phyloP scores from a whole-genome alignment of 1,140 invertebrate genomes.

The Scaptomyza montana region DNA sequence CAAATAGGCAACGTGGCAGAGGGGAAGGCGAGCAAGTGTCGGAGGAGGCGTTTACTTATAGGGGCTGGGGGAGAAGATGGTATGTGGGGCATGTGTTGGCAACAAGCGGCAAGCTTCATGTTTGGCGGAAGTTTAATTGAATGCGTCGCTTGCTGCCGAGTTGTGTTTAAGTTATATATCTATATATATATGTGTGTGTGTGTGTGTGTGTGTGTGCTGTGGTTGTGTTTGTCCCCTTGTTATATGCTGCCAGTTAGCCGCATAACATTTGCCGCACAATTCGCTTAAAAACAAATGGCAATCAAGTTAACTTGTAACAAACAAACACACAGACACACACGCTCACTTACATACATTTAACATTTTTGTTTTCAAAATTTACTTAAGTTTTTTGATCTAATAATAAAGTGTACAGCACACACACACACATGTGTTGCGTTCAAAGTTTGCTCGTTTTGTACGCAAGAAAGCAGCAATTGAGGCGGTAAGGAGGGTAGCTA shows the following conservation, averaged over 20 bases:
- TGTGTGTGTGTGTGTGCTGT: slow-evolving; percentile 29
- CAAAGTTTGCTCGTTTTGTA: slow-evolving; percentile 15
- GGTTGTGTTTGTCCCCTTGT: slow-evolving; percentile 50
- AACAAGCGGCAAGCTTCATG: slow-evolving; percentile 64
- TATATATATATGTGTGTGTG: slow-evolving; percentile 6
- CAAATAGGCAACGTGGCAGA: slow-evolving; percentile 11
- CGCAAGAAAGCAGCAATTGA: background rate
- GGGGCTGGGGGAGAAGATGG: background rate
- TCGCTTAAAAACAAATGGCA: slow-evolving; percentile 77
- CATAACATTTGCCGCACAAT: slow-evolving; percentile 72
- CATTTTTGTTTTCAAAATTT: slow-evolving; percentile 63
- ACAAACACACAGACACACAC: slow-evolving; percentile 23
- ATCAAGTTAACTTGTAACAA: slow-evolving; percentile 76
- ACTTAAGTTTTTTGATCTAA: slow-evolving; percentile 79
- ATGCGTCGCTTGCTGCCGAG: slow-evolving; percentile 69
- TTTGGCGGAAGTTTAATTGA: slow-evolving; percentile 83
- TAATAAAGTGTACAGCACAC: slow-evolving; percentile 61
- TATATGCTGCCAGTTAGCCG: slow-evolving; percentile 71
- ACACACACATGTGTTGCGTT: slow-evolving; percentile 4
- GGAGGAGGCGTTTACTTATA: background rate
- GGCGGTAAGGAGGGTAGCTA: background rate
- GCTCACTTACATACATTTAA: slow-evolving; percentile 34
- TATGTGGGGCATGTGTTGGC: background rate
- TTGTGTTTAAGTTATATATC: slow-evolving; percentile 9
- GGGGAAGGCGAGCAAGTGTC: background rate